A percentile compares a stretch with the other conserved stretches of the same genome.
Conservation (phyloP, 1,140 invertebrate species). For the Drosophila teissieri region DNA sequence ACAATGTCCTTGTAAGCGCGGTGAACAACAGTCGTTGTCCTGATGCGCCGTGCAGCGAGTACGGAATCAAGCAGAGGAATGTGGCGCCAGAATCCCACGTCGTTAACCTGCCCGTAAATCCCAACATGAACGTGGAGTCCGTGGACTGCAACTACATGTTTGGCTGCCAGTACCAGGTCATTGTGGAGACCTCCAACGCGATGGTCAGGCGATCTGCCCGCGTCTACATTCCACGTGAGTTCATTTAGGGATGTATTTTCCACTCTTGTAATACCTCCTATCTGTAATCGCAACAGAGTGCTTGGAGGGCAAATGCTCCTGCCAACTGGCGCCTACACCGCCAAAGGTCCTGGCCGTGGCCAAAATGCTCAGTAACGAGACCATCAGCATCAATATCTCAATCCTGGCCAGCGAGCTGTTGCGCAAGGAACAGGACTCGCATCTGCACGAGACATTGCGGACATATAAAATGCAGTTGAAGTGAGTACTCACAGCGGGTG, state of each 20-base stretch:
- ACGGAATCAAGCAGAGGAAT: constrained; percentile 61
- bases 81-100: neutral
- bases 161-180: constrained; percentile 71
- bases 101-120: constrained; percentile 61
- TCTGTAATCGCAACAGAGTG: constrained; percentile 34
- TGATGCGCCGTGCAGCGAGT: constrained; percentile 71
- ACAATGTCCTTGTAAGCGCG: constrained; percentile 73
- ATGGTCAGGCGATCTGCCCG: constrained; percentile 44
- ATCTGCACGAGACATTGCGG: constrained; percentile 42
- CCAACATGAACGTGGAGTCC: constrained; percentile 64
- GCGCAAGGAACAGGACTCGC: constrained; percentile 44
- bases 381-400: constrained; percentile 61
- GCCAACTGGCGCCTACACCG: constrained; percentile 41
- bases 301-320: constrained; percentile 66
- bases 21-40: constrained; percentile 68
- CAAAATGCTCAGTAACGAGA: constrained; percentile 67
- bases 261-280: too few relatives aligned
- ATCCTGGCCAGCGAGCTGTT: constrained; percentile 56
- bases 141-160: constrained; percentile 78
- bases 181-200: constrained; percentile 74
- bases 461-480: constrained; percentile 65
- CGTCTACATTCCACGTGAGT: constrained; percentile 66
- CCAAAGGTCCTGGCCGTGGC: constrained; percentile 56
- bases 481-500: constrained; percentile 34
- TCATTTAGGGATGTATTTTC: constrained; percentile 27